These are phyloP conservation scores for Chymomyza amoena DNA, from an alignment of 2,888 invertebrate genomes.

Conservation along the genomic window DNA sequence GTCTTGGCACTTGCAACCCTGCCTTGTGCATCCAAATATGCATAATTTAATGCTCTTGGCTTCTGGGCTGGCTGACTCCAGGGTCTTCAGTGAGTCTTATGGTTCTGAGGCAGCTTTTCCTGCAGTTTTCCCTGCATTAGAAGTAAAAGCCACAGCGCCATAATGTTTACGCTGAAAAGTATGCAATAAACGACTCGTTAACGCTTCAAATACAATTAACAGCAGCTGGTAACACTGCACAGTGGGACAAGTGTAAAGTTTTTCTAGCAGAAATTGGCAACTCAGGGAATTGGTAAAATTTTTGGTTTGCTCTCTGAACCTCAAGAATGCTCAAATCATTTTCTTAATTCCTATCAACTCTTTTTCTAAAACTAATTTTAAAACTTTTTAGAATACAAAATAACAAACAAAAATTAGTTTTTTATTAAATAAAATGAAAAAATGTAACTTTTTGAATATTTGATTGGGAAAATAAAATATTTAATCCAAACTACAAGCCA, in stretches of 20 bases:
- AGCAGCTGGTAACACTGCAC: not conserved
- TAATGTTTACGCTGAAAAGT: constrained; percentile 29
- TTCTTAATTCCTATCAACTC: too few species aligned
- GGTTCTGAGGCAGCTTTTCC: not conserved
- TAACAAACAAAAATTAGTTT: too few species aligned
- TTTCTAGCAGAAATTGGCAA: not conserved
- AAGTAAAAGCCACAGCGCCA: constrained; percentile 22
- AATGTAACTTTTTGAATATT: too few species aligned
- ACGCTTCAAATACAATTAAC: constrained; percentile 40
- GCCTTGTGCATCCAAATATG: constrained; percentile 47
- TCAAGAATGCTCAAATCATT: too few species aligned
- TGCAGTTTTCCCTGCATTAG: constrained; percentile 1
- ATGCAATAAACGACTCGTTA: constrained; percentile 59
- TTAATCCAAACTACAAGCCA: too few species aligned
- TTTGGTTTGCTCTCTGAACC: not conserved
- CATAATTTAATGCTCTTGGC: constrained; percentile 56
- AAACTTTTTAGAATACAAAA: too few species aligned
- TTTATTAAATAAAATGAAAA: too few species aligned
- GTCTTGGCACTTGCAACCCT: not conserved
- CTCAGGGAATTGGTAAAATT: not conserved
- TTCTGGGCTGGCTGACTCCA: not conserved
- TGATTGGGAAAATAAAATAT: too few species aligned
- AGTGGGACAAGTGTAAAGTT: not conserved
- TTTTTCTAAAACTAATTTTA: too few species aligned
- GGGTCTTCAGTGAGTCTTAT: not conserved